phyloP scores from a whole-genome alignment of 2,113 vertebrate genomes.

The Scatophagus argus region DNA sequence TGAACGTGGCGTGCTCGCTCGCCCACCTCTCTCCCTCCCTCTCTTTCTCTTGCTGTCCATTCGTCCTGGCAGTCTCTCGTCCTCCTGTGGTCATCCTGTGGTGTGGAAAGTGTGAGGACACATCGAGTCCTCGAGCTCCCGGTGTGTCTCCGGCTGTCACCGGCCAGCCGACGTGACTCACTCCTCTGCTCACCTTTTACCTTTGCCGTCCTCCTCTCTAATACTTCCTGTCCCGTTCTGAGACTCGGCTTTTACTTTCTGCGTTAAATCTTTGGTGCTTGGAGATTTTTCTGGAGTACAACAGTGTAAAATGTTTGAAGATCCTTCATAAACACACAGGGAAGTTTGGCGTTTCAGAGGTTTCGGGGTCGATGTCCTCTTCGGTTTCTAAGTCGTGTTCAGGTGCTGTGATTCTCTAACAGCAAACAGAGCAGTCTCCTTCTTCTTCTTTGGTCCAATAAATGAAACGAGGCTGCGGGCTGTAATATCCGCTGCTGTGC shows the following conservation, averaged over 20 bases:
- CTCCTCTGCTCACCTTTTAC: constrained; percentile 23
- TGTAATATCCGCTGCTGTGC: constrained; percentile 81
- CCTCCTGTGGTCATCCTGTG: constrained; percentile 66
- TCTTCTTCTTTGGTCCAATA: constrained; percentile 32
- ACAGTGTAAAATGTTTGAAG: neutral
- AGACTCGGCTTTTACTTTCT: neutral
- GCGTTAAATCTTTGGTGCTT: neutral
- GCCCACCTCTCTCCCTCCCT: constrained; percentile 7
- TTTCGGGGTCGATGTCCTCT: neutral
- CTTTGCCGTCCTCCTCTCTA: neutral
- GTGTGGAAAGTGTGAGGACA: constrained; percentile 59
- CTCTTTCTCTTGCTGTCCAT: constrained; percentile 13
- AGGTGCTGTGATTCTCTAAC: constrained; percentile 23
- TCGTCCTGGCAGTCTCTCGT: constrained; percentile 31
- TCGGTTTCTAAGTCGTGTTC: neutral
- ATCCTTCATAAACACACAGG: neutral
- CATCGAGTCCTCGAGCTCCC: constrained; percentile 28
- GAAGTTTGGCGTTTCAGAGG: neutral
- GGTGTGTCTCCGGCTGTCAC: constrained; percentile 63
- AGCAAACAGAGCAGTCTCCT: neutral
- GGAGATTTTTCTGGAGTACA: neutral
- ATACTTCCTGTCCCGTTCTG: neutral
- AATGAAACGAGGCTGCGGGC: constrained; percentile 35
- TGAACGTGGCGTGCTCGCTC: constrained; percentile 76
- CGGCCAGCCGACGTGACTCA: constrained; percentile 61